Evolutionary conservation across 2,888 invertebrate species (phyloP), one percentile per base, ranked within the genome.

Genomic region (Heteromurus nitidus): DNA sequence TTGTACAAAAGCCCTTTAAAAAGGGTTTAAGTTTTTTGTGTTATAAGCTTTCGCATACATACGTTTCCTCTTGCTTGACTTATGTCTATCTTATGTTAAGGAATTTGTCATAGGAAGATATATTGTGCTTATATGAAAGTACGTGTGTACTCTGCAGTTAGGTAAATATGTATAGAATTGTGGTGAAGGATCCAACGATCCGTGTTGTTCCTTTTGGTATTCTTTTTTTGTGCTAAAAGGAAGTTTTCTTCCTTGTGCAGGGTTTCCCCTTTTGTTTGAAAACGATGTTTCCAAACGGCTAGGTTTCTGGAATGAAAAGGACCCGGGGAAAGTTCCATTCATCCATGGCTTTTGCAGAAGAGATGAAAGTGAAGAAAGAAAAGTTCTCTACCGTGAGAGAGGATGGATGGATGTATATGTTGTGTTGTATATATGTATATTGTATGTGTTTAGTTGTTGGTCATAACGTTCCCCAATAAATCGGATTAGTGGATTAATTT

Each of bases 401-500:
- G 18, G 3, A n/a, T 5, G 24, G 53, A 22, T 24, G 22, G 24
- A 36, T 13, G 36, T 36, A 36, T 36, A 36, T 36, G n/a, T n/a
- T n/a, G n/a, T n/a, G n/a, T n/a, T n/a, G n/a, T n/a, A n/a, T n/a
- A n/a, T n/a, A n/a, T n/a, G n/a, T n/a, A n/a, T n/a, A n/a, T n/a
- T n/a, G n/a, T n/a, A n/a, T n/a, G n/a, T n/a, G n/a, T n/a, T n/a
- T 64, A 22, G 2, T 64, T 60, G 16, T 64, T 42, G 42, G 24
- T 42, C 13, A 42, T 64, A 36, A 36, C 42, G 64, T 18, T 42
- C 24, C 47, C 64, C 55, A 74, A 65, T 74, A 74, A 74, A 74
- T 74, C 74, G 74, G 74, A 74, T 73, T 73, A 73, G 64, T 58
- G 64, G 53, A 73, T 65, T 65, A 74, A 60, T 60, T 60, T 60